Base-by-base conservation (phyloP, 2,888 invertebrate species). In the Meta bourneti region DNA sequence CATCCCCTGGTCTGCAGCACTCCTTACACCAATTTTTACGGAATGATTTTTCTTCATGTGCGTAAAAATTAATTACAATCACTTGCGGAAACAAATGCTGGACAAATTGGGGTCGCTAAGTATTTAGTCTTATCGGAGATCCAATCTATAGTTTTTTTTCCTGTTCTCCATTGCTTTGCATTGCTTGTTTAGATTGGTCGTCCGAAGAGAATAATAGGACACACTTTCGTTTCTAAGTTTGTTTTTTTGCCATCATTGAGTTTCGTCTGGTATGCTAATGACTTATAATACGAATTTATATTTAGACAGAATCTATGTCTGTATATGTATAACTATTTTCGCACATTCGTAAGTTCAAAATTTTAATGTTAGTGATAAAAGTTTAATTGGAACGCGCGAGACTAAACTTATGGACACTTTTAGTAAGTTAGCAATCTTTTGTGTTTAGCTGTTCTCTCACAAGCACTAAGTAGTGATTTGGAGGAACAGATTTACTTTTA, bases 21-120 rank as follows among this genome's bases (percentile, higher is more conserved):
- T 72, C 49, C 71, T 19, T 54, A 70, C 51, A 81, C 69, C 70
- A 86, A 86, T 86, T 85, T 83, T 86, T 86, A 80, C 71, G 74
- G 78, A 90, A 90, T 52, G 78, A 78, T 90, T 90, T 90, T 84
- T 90, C 79, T 77, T 75, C 54, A 19, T 84, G 78, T 61, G 48
- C 61, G 51, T 80, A 69, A 49, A 90, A 90, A 90, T 90, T 90
- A 90, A 90, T 90, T 90, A 86, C 54, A 52, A 81, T 77, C 75
- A 71, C 79, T 86, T 61, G 52, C 69, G 74, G 80, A 85, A 80
- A 86, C 72, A 85, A 90, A 74, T 79, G 49, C 78, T n/a, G 51
- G 86, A 86, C 86, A 90, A 90, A 90, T 86, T 90, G 81, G 81
- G 13, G 34, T 74, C 48, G 51, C 80, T 69, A 72, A 81, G 80